Conservation (phyloP, 2,113 vertebrate genomes). For the Leptobrachium ailaonicum region DNA sequence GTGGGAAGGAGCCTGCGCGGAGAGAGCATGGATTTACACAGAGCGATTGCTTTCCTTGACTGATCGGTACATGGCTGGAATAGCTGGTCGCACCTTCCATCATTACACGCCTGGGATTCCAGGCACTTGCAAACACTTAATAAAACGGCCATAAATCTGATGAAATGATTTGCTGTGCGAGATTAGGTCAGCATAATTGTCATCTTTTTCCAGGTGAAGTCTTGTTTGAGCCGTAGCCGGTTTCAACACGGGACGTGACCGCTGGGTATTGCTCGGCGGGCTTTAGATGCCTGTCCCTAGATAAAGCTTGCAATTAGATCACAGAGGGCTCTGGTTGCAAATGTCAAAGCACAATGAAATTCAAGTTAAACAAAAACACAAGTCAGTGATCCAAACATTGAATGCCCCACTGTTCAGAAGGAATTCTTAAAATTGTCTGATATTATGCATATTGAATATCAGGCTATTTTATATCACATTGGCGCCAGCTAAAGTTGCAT, state of each 20-base stretch:
- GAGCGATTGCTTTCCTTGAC: constrained; percentile 18
- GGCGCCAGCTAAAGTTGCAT: too few species aligned
- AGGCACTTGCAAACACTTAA: constrained; percentile 45
- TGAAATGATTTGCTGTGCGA: constrained; percentile 23
- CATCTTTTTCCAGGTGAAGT: constrained; percentile 33
- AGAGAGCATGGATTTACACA: constrained; percentile 9
- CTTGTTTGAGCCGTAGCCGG: not conserved
- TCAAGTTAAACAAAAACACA: too few species aligned
- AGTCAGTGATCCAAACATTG: too few species aligned
- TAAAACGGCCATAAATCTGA: constrained; percentile 35
- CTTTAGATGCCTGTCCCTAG: not conserved
- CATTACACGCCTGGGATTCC: constrained; percentile 35
- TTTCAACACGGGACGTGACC: not conserved
- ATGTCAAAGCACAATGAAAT: too few species aligned
- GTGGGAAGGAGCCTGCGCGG: not conserved
- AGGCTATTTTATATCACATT: too few species aligned
- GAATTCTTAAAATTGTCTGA: too few species aligned
- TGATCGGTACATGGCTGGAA: constrained; percentile 11
- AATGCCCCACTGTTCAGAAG: too few species aligned
- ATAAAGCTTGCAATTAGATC: not conserved
- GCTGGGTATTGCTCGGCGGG: not conserved
- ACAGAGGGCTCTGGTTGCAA: not conserved
- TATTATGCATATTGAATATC: too few species aligned
- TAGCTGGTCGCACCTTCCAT: constrained; percentile 19
- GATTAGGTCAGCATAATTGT: constrained; percentile 26